Evolutionary conservation across 2,113 vertebrate species (phyloP).

Genomic region (Oxyura jamaicensis): DNA sequence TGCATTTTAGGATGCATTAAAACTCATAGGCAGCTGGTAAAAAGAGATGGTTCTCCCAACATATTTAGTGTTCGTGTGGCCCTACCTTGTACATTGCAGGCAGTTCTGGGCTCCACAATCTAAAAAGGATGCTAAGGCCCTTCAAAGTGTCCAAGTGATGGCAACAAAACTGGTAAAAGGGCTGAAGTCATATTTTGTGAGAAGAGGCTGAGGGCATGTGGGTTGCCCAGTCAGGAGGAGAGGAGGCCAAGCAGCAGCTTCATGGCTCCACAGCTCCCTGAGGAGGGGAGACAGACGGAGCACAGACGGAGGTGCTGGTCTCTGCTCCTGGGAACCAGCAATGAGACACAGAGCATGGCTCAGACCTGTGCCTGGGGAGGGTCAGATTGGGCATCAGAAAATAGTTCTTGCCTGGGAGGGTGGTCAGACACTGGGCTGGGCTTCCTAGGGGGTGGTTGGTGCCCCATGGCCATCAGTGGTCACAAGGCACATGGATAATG

Average conservation of each 20-base stretch:
- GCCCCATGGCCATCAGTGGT: too few relatives aligned
- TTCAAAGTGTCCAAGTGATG: too few relatives aligned
- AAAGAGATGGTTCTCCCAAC: too few relatives aligned
- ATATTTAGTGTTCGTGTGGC: too few relatives aligned
- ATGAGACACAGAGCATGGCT: not conserved
- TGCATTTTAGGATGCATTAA: too few relatives aligned
- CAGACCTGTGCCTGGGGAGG: not conserved
- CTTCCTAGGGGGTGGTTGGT: not conserved
- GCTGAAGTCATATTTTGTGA: not conserved
- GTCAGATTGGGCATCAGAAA: not conserved
- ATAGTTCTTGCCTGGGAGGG: too few relatives aligned
- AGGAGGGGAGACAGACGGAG: not conserved
- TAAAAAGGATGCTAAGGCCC: too few relatives aligned
- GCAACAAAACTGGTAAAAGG: not conserved
- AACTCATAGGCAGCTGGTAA: too few relatives aligned
- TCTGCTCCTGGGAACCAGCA: not conserved
- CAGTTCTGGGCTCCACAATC: too few relatives aligned
- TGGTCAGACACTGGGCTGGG: not conserved
- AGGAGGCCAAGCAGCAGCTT: not conserved
- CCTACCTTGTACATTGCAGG: too few relatives aligned
- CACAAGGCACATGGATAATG: not conserved
- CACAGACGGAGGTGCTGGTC: not conserved
- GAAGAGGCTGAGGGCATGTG: not conserved
- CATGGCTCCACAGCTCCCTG: not conserved
- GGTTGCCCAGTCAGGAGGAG: not conserved